A percentile compares a stretch with the other conserved stretches of the same genome.
Evolutionary conservation across 2,797 vertebrate genomes (phyloP).

Genomic region (Botia almorhae): DNA sequence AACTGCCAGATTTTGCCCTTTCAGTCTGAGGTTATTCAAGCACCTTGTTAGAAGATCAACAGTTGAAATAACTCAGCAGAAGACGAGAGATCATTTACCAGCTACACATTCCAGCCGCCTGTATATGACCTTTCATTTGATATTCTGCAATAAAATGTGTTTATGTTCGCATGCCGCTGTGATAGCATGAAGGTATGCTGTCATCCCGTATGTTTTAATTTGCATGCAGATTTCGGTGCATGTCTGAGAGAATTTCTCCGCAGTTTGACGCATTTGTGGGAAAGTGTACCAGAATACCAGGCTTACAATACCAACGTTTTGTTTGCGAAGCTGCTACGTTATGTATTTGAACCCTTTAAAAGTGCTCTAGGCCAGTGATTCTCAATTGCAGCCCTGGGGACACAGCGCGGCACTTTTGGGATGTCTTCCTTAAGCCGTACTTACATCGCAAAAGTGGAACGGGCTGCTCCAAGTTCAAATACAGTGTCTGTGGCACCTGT

Average conservation of each 20-base stretch:
- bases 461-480: too few species aligned
- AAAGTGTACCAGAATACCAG: neutral
- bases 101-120: constrained; percentile 28
- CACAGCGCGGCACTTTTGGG: neutral
- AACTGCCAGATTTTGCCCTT: neutral
- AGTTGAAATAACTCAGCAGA: constrained; percentile 57
- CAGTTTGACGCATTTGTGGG: neutral
- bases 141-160: constrained; percentile 56
- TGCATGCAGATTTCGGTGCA: neutral
- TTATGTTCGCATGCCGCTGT: constrained; percentile 16
- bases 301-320: neutral
- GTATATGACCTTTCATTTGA: constrained; percentile 70
- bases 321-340: too few species aligned
- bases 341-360: neutral
- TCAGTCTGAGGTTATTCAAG: constrained; percentile 59
- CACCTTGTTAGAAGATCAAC: constrained; percentile 63
- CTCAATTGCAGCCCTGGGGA: neutral
- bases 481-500: too few species aligned
- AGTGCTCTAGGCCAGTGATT: neutral
- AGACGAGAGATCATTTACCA: constrained; percentile 30
- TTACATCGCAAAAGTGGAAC: neutral
- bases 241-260: neutral
- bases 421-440: neutral
- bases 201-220: constrained; percentile 51
- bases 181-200: neutral